phyloP scores from a whole-genome alignment of 2,797 vertebrate species.

The Eulemur mongoz region DNA sequence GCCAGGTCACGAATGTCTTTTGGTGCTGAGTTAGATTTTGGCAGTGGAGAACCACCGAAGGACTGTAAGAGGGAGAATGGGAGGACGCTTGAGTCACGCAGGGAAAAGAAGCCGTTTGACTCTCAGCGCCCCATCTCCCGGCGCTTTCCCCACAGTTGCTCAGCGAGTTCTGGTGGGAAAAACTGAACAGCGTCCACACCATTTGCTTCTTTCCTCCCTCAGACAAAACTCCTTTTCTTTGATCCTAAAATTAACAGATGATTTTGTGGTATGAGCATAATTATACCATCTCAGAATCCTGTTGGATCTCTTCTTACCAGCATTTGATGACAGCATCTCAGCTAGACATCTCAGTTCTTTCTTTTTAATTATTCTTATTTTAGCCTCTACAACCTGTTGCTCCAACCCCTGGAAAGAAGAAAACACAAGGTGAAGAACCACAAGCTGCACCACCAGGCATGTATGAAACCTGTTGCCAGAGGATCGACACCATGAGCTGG shows the following conservation, averaged over 20 bases:
- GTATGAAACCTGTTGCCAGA: not conserved
- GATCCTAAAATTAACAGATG: not conserved
- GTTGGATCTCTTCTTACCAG: not conserved
- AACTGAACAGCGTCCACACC: not conserved
- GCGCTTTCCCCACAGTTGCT: not conserved
- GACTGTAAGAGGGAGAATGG: not conserved
- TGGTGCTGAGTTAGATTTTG: not conserved
- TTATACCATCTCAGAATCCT: not conserved
- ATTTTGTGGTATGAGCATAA: not conserved
- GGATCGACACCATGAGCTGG: rapidly evolving
- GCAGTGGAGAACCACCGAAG: not conserved
- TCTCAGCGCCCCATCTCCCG: not conserved
- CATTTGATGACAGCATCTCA: not conserved
- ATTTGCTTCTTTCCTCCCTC: not conserved
- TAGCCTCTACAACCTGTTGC: slow-evolving; percentile 59
- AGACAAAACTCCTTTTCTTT: not conserved
- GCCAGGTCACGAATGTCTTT: no score
- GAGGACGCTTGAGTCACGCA: not conserved
- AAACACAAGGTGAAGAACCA: slow-evolving; percentile 77
- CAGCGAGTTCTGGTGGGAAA: not conserved
- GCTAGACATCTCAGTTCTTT: not conserved
- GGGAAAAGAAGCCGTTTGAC: not conserved
- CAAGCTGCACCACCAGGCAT: slow-evolving; percentile 60
- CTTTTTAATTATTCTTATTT: not conserved
- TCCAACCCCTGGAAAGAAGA: slow-evolving; percentile 82